Percentiles rank a stretch among this genome's conserved stretches.
phyloP scores from a whole-genome alignment of 2,888 invertebrate species.

The Carcina quercana region DNA sequence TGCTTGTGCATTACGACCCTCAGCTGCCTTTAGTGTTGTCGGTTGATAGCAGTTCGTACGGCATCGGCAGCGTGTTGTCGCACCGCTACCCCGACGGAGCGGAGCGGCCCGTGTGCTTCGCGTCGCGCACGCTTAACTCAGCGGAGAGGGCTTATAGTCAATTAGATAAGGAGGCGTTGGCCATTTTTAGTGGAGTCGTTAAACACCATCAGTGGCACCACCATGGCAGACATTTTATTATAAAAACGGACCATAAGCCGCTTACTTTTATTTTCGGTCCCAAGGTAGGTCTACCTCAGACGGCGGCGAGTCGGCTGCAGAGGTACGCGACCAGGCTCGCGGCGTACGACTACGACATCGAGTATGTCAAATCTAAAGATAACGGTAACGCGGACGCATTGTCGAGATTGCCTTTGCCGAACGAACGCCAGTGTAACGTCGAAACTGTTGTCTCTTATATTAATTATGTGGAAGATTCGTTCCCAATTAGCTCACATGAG shows the following conservation, averaged over 20 bases:
- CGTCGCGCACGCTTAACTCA: constrained; percentile 2
- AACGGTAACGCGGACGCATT: not conserved
- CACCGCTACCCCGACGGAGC: not conserved
- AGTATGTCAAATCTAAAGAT: not conserved
- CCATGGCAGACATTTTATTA: not conserved
- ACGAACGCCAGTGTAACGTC: too few relatives aligned
- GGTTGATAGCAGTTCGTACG: constrained; percentile 7
- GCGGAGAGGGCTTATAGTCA: constrained; percentile 1
- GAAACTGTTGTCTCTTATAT: too few relatives aligned
- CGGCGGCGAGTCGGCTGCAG: not conserved
- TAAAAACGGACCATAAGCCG: not conserved
- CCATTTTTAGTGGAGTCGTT: too few relatives aligned
- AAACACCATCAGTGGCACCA: not conserved
- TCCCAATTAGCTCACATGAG: too few relatives aligned
- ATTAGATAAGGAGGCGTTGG: not conserved
- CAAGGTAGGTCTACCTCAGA: not conserved
- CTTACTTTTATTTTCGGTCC: not conserved
- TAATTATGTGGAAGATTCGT: too few relatives aligned
- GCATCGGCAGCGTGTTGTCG: constrained; percentile 7
- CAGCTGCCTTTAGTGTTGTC: constrained; percentile 3
- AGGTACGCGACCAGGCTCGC: not conserved
- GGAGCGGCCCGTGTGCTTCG: constrained; percentile 7
- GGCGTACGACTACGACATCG: not conserved
- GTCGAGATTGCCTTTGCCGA: too few relatives aligned
- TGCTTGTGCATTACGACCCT: constrained; percentile 7